Percentiles rank a stretch among this genome's conserved stretches.
Conservation (phyloP, 1,140 invertebrate genomes). For the Ceratoteleas bidentatus region DNA sequence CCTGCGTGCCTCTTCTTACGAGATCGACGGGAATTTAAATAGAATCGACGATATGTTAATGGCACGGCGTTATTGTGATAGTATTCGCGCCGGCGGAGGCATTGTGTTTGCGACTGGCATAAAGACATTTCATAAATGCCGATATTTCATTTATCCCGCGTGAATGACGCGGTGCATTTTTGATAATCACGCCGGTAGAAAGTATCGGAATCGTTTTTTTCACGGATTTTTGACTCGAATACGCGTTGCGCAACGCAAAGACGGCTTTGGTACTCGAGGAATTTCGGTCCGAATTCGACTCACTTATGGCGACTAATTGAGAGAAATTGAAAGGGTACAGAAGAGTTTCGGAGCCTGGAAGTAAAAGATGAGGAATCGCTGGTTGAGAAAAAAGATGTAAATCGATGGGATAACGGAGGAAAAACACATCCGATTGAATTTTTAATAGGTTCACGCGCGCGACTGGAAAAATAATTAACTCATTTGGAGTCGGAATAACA, state of each 20-base stretch:
- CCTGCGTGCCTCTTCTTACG: conserved; percentile 60
- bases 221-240: conserved; percentile 8
- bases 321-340: too few relatives aligned
- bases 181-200: conserved; percentile 21
- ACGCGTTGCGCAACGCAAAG: conserved; percentile 8
- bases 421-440: too few relatives aligned
- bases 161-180: conserved; percentile 52
- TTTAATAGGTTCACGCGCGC: too few relatives aligned
- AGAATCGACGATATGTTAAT: conserved; percentile 61
- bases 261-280: too few relatives aligned
- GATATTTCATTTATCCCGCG: conserved; percentile 51
- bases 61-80: conserved; percentile 43
- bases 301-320: too few relatives aligned
- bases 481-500: background rate
- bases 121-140: conserved; percentile 54
- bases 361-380: too few relatives aligned
- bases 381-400: too few relatives aligned
- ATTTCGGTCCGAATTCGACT: too few relatives aligned
- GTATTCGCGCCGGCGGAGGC: conserved; percentile 41
- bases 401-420: too few relatives aligned
- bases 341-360: background rate
- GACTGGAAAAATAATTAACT: too few relatives aligned
- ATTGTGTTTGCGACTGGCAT: conserved; percentile 51
- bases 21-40: conserved; percentile 59
- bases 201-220: conserved; percentile 7